These are phyloP conservation scores for Malaclemys terrapin DNA, from an alignment of 2,113 vertebrate genomes.

Conservation along the genomic window DNA sequence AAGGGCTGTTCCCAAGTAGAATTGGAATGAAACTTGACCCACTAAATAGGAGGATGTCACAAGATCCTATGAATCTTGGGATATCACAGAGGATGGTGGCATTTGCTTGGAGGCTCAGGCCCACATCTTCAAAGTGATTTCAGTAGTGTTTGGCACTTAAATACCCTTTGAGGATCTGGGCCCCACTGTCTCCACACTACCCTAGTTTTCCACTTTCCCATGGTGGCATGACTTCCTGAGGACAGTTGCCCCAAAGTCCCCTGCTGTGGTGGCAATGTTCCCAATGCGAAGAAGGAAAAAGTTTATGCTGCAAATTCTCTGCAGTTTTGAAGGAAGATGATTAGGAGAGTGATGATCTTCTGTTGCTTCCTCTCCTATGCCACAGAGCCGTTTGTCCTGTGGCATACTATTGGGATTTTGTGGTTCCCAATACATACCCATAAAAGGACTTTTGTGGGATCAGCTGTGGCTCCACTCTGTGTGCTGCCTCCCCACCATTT, in stretches of 20 bases:
- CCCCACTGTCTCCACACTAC: background rate
- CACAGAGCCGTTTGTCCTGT: background rate
- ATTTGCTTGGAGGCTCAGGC: background rate
- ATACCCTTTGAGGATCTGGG: too few species aligned
- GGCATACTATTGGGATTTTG: background rate
- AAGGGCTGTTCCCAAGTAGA: background rate
- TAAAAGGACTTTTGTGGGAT: background rate
- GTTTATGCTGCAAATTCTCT: background rate
- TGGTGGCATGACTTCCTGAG: background rate
- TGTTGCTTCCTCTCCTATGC: background rate
- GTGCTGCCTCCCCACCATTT: background rate
- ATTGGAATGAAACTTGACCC: background rate
- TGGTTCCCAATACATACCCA: background rate
- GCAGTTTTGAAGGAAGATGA: too few species aligned
- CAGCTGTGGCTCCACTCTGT: background rate
- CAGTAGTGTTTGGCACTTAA: too few species aligned
- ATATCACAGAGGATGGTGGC: background rate
- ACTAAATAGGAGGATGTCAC: background rate
- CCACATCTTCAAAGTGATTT: too few species aligned
- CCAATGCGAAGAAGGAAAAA: background rate
- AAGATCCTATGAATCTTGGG: background rate
- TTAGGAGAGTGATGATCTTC: background rate
- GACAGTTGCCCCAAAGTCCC: background rate
- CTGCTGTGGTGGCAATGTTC: background rate
- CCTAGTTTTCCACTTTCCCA: background rate